Evolutionary conservation across 2,797 vertebrate genomes (phyloP), one percentile per base, ranked within the genome.

Genomic region (Nyctalus aviator): DNA sequence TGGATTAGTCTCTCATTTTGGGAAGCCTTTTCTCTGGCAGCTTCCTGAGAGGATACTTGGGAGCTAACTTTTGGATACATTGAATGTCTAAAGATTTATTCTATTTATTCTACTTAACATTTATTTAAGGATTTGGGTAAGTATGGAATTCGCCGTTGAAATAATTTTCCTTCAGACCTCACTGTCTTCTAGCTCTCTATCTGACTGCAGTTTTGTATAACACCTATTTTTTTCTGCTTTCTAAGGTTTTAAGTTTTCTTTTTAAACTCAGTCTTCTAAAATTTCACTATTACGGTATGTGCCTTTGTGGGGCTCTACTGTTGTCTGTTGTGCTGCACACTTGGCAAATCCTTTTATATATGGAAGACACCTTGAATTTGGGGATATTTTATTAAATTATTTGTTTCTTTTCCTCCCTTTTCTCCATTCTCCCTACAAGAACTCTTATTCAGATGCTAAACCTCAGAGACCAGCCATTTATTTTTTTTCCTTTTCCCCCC

Each of bases 241-340:
- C 30, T 13, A 75, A 53, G 25, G 9, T 53, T 94, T 91, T 75
- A 41, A 64, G n/a, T 78, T 73, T 96, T 79, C 41, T 90, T 96
- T 90, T 66, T 83, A 71, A 90, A 8, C 44, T 90, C 25, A 21
- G 0, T 66, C 46, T 77, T 71, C 48, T 82, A 82, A 91, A 94
- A 83, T 71, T 37, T 88, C 57, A 64, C 79, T 75, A 11, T 18
- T 62, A n/a, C n/a, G n/a, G n/a, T n/a, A 17, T 8, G 1, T 82
- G 37, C 55, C 48, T 77, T 64, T 21, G 27, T 37, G 8, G 85
- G 27, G 15, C 2, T 83, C 27, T 83, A 8, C 8, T 46, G 41
- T 55, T 72, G 11, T 72, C 17, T 82, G 32, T 71, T 75, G 13
- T 46, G 48, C 21, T 88, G 14, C 15, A 30, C 8, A 88, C 50